These are phyloP conservation scores for Poecilus cupreus DNA, from an alignment of 2,888 invertebrate genomes.

Conservation along the genomic window DNA sequence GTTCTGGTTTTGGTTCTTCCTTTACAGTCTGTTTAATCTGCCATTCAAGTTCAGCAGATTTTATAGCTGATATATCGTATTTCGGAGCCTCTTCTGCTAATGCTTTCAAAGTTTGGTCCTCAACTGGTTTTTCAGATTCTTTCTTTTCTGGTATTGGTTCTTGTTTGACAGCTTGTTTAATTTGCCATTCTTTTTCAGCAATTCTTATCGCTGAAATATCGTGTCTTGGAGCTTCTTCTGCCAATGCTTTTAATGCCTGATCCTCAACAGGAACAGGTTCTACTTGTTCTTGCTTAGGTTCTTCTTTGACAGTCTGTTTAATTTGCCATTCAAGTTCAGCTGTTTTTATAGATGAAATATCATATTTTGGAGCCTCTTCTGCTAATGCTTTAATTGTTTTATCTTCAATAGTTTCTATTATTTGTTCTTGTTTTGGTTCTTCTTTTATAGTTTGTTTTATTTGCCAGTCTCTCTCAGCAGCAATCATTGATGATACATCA, in stretches of 20 bases:
- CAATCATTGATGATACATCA: slow-evolving; percentile 6
- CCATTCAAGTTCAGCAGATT: slow-evolving; percentile 64
- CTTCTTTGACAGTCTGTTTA: neutral
- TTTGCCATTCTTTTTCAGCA: slow-evolving; percentile 65
- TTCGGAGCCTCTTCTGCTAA: slow-evolving; percentile 56
- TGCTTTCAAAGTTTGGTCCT: slow-evolving; percentile 32
- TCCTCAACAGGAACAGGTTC: slow-evolving; percentile 16
- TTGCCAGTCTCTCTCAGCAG: slow-evolving; percentile 46
- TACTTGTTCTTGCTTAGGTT: neutral
- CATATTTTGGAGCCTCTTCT: slow-evolving; percentile 33
- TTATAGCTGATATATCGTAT: slow-evolving; percentile 62
- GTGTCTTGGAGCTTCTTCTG: slow-evolving; percentile 60
- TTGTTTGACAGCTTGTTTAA: slow-evolving; percentile 58
- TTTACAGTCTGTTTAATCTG: slow-evolving; percentile 61
- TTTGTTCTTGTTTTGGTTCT: neutral
- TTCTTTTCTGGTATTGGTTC: neutral
- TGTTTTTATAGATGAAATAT: neutral
- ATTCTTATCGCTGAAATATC: slow-evolving; percentile 61
- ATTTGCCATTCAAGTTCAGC: slow-evolving; percentile 52
- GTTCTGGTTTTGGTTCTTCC: neutral
- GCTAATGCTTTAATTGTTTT: neutral
- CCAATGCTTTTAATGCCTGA: slow-evolving; percentile 36
- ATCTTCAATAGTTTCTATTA: neutral
- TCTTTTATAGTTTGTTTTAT: neutral
- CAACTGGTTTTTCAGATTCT: neutral